These are phyloP conservation scores for Caenorhabditis briggsae DNA, from an alignment of 1,140 invertebrate species.

Conservation along the genomic window DNA sequence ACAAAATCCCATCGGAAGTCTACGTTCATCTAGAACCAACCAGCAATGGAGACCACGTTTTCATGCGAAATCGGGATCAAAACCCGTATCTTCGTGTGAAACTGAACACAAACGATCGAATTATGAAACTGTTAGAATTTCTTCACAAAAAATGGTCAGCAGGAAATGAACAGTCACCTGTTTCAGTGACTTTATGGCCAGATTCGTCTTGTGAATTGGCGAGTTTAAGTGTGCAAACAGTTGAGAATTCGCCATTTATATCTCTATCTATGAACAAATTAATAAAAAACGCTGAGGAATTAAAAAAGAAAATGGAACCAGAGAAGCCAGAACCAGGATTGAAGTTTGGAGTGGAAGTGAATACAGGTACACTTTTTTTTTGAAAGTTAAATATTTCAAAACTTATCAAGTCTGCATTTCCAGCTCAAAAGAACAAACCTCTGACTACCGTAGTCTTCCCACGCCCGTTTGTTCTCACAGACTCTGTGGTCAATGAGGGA, in stretches of 20 bases:
- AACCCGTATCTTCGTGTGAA: conserved; percentile 33
- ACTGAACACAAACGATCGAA: conserved; percentile 33
- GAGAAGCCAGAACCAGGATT: not conserved
- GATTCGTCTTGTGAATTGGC: conserved; percentile 27
- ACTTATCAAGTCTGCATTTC: not conserved
- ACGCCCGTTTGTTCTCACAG: conserved; percentile 59
- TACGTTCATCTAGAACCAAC: conserved; percentile 16
- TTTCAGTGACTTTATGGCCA: conserved; percentile 31
- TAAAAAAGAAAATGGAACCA: not conserved
- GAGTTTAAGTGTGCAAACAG: not conserved
- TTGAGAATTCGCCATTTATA: conserved; percentile 14
- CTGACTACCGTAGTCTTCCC: not conserved
- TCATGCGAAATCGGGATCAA: conserved; percentile 25
- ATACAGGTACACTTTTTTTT: not conserved
- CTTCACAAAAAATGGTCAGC: conserved; percentile 36
- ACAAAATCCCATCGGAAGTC: conserved; percentile 59
- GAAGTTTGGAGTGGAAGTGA: not conserved
- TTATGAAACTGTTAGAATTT: conserved; percentile 13
- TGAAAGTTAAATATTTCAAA: not conserved
- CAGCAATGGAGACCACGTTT: not conserved
- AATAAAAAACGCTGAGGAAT: conserved; percentile 11
- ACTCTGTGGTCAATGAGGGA: conserved; percentile 59
- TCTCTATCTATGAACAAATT: conserved; percentile 6
- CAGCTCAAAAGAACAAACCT: no score
- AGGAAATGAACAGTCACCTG: not conserved